phyloP scores from a whole-genome alignment of 1,140 invertebrate species.

The Drosophila baimaii region DNA sequence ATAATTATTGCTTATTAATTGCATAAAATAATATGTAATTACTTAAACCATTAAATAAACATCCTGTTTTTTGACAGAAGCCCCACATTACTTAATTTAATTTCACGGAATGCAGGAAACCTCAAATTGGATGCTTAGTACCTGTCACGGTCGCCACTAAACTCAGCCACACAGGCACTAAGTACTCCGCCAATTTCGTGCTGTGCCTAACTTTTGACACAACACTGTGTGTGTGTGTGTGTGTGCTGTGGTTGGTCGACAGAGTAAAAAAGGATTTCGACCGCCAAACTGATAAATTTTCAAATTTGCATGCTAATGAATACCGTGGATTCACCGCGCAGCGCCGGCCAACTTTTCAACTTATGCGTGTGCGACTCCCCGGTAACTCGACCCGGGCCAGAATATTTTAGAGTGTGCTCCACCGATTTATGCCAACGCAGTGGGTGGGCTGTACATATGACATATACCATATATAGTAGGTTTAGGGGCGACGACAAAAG shows the following conservation, averaged over 20 bases:
- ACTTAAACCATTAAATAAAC: not conserved
- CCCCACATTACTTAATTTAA: not conserved
- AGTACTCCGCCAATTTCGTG: constrained; percentile 14
- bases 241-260: constrained; percentile 10
- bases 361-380: constrained; percentile 15
- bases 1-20: too few relatives aligned
- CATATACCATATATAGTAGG: constrained; percentile 9
- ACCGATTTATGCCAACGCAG: constrained; percentile 9
- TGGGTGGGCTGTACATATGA: constrained; percentile 10
- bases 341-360: constrained; percentile 30
- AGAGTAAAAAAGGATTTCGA: constrained; percentile 33
- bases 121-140: constrained; percentile 14
- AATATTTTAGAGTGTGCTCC: constrained; percentile 31
- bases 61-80: not conserved
- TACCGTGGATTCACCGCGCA: constrained; percentile 26
- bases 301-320: constrained; percentile 76
- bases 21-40: not conserved
- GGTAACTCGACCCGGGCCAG: not conserved
- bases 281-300: constrained; percentile 65
- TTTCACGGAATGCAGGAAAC: not conserved
- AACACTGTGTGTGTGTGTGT: not conserved
- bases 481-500: constrained; percentile 11
- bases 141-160: not conserved
- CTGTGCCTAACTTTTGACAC: constrained; percentile 5
- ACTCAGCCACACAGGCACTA: not conserved